Conservation (phyloP, 2,797 vertebrate genomes). For the Lacerta agilis region DNA sequence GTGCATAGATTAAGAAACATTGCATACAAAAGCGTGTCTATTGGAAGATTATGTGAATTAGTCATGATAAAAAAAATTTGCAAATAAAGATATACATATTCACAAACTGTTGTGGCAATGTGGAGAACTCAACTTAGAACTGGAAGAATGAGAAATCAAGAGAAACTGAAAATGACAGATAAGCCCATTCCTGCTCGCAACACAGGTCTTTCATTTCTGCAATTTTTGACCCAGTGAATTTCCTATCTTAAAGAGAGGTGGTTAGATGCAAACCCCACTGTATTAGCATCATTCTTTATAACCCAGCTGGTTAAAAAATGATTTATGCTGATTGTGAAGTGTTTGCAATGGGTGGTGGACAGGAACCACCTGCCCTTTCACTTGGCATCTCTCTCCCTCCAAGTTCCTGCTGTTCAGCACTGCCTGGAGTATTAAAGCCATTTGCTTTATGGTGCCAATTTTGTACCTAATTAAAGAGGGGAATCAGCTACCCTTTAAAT, state of each 20-base stretch:
- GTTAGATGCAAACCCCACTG: not conserved
- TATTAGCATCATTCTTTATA: not conserved
- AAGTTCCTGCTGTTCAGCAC: not conserved
- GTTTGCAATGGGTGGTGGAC: not conserved
- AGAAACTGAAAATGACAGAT: too few relatives aligned
- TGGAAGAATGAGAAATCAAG: too few relatives aligned
- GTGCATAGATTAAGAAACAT: too few relatives aligned
- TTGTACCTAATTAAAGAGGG: slow-evolving; percentile 56
- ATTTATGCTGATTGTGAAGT: not conserved
- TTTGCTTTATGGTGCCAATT: slow-evolving; percentile 56
- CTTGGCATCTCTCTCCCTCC: not conserved
- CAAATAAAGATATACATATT: too few relatives aligned
- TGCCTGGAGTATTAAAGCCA: slow-evolving; percentile 20
- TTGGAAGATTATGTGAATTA: too few relatives aligned
- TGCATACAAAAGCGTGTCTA: too few relatives aligned
- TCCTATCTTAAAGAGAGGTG: not conserved
- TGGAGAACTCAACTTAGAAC: too few relatives aligned
- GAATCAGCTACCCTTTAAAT: slow-evolving; percentile 39
- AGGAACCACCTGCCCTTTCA: slow-evolving; percentile 8
- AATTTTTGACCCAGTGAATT: not conserved
- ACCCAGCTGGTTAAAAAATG: not conserved
- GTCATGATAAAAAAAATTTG: too few relatives aligned
- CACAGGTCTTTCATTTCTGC: not conserved
- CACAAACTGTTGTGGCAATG: too few relatives aligned
- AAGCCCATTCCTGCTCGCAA: not conserved